Base-by-base conservation (phyloP, 1,140 invertebrate species). In the Olivierus martensii region DNA sequence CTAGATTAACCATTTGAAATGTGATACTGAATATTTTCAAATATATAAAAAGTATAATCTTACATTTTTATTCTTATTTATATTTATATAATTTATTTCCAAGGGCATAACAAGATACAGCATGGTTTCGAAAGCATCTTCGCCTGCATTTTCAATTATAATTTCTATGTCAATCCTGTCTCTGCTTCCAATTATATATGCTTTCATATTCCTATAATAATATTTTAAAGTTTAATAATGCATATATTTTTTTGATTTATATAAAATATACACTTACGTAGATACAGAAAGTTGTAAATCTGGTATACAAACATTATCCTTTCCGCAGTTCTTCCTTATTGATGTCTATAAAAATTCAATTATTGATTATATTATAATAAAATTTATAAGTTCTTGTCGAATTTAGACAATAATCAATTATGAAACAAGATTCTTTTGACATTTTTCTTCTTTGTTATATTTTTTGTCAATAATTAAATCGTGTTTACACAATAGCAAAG, bases 261-360 rank as follows among this genome's bases (percentile, higher is more conserved):
- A n/a, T 7, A 43, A 19, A 17, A 45, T n/a, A 12, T 1, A 17
- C 5, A 58, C 57, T 58, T 39, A 58, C 57, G 53, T 42, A n/a
- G 28, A 22, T 1, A 53, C 50, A 37, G 52, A 42, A 5, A 58
- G 11, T 39, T 53, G 44, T 9, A 97, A 70, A 69, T 96, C 81
- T 0, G 92, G 92, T 57, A 91, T 80, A 63, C 92, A 97, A 42
- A 91, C 74, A 61, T 95, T 91, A 63, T 96, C 91, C 1, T 75
- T 64, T 0, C 92, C 91, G 67, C 92, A 97, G 66, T 96, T 90
- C 72, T 95, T 96, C 61, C 84, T 80, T 53, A 97, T 93, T 51
- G 77, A 80, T 71, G 68, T 15, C 74, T 71, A 28, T 28, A 28
- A 28, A n/a, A 28, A 28, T 28, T 28, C 9, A 28, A 28, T 9